phyloP scores from a whole-genome alignment of 2,888 invertebrate species.

The Plebejus melissa region DNA sequence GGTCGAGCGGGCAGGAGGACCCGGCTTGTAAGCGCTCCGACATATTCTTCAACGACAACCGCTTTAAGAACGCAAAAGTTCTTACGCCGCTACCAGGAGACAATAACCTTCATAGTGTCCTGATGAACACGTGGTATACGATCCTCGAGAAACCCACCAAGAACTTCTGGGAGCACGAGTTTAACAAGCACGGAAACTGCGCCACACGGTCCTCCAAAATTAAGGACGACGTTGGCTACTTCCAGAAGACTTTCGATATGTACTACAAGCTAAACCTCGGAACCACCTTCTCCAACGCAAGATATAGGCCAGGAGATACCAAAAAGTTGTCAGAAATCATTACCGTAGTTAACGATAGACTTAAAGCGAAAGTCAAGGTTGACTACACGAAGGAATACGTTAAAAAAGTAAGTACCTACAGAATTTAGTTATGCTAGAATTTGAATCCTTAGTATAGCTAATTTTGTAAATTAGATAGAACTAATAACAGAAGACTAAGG shows the following conservation, averaged over 20 bases:
- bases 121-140: slow-evolving; percentile 5
- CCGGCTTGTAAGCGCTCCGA: not conserved
- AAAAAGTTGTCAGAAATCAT: slow-evolving; percentile 12
- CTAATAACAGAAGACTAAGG: too few species aligned
- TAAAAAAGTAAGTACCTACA: not conserved
- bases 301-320: not conserved
- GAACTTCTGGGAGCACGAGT: slow-evolving; percentile 5
- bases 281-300: not conserved
- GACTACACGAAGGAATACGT: slow-evolving; percentile 4
- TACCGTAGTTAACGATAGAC: not conserved
- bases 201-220: not conserved
- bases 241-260: slow-evolving; percentile 4
- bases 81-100: not conserved
- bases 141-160: not conserved
- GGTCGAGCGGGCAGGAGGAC: not conserved
- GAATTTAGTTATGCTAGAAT: too few species aligned
- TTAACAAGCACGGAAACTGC: slow-evolving; percentile 1
- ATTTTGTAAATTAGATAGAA: too few species aligned
- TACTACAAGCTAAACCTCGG: not conserved
- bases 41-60: not conserved
- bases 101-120: not conserved
- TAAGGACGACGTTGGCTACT: not conserved
- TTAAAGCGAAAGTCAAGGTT: not conserved
- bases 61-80: slow-evolving; percentile 1
- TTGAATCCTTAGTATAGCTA: too few species aligned